These are phyloP conservation scores for Apodemus speciosus DNA, from an alignment of 2,113 vertebrate species.

Conservation along the genomic window DNA sequence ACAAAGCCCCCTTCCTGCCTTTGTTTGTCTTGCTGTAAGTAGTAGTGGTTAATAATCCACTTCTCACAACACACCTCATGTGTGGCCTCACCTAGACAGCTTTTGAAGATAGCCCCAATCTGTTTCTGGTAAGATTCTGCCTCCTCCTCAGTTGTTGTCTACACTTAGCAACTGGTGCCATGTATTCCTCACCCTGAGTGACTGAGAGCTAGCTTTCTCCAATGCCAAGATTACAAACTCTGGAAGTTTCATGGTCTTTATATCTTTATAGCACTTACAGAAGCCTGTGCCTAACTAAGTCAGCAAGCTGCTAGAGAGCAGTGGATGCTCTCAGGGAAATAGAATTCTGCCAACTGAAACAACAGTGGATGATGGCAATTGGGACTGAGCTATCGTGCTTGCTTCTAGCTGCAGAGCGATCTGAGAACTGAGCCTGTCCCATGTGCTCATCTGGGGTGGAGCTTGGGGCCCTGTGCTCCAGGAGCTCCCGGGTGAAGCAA, in stretches of 20 bases:
- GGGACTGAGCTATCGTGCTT: background rate
- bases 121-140: constrained; percentile 12
- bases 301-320: background rate
- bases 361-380: background rate
- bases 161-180: background rate
- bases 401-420: background rate
- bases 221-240: background rate
- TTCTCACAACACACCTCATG: constrained; percentile 21
- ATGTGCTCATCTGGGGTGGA: background rate
- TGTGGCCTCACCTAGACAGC: background rate
- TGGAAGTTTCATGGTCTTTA: background rate
- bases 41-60: background rate
- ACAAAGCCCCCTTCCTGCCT: background rate
- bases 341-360: constrained; percentile 64
- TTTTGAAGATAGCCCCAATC: constrained; percentile 16
- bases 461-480: background rate
- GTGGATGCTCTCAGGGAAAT: background rate
- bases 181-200: constrained; percentile 25
- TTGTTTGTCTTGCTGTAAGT: background rate
- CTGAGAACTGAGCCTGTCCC: background rate
- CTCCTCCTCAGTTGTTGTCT: constrained; percentile 1
- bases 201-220: constrained; percentile 18
- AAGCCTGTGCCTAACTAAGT: background rate
- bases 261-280: background rate
- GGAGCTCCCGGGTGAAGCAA: background rate